These are phyloP conservation scores for Percopsis omiscomaycus DNA, from an alignment of 2,797 vertebrate species.

Conservation along the genomic window DNA sequence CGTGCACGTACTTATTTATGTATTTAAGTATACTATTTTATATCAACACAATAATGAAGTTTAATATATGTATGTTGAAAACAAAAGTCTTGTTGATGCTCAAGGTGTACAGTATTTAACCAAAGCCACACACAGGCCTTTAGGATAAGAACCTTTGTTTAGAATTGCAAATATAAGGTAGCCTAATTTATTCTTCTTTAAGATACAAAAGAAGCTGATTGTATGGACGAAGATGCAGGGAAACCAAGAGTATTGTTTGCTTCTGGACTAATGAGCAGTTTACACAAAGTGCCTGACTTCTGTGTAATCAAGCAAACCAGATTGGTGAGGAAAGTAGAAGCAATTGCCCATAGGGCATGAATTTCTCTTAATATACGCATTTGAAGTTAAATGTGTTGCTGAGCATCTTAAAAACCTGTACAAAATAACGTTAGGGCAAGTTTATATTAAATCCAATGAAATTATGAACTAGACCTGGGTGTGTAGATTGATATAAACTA, in stretches of 20 bases:
- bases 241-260: constrained; percentile 53
- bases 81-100: no score
- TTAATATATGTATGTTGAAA: no score
- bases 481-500: background rate
- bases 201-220: constrained; percentile 5
- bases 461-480: constrained; percentile 24
- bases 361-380: constrained; percentile 41
- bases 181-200: constrained; percentile 14
- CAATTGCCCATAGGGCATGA: constrained; percentile 26
- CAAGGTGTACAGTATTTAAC: no score
- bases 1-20: constrained; percentile 27
- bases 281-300: constrained; percentile 55
- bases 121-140: no score
- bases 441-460: background rate
- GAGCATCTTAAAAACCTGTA: no score
- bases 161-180: no score
- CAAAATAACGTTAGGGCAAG: no score
- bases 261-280: constrained; percentile 61
- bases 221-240: background rate
- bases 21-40: no score
- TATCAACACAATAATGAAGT: no score
- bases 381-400: no score
- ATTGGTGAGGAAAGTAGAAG: constrained; percentile 60
- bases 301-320: constrained; percentile 65
- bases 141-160: no score